Base-by-base conservation (phyloP, 2,797 vertebrate genomes). In the Danio aesculapii region DNA sequence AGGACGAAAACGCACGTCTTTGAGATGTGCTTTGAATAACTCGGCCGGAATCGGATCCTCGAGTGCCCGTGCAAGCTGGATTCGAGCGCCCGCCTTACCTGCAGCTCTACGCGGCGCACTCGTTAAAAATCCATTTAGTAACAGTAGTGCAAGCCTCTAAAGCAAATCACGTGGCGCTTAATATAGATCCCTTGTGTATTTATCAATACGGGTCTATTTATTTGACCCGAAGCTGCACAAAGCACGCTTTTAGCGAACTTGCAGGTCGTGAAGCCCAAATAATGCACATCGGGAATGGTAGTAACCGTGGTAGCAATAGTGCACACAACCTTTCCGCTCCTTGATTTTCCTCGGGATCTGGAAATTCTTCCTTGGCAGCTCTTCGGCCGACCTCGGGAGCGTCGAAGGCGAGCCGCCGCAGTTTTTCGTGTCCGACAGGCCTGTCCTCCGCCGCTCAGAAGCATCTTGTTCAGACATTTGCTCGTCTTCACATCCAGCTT, bases 281-380 rank as follows among this genome's bases (percentile, higher is more conserved):
- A 39, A 46, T 52, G 8, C 17, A 43, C 61, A 70, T 79, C 6
- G 47, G 58, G 30, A 79, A 71, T 72, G 41, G 77, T 58, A 63
- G 46, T 49, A 46, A 13, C 63, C 3, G 44, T 68, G 47, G 39
- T 66, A 81, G 61, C 12, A 55, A 74, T 19, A 88, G 77, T 90
- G 87, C 87, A 89, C 89, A 92, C 89, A 91, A 94, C 94, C 94
- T 95, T 94, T 95, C 86, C 93, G 91, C 68, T 94, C 93, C 75
- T 92, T 89, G 55, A 87, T 93, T 89, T 95, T 95, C 92, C 94
- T 92, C 80, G 94, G 94, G 61, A 95, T 95, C 82, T 95, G 94
- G 16, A 95, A 95, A 87, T 86, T 91, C 83, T 79, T 93, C 85
- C 92, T 91, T 81, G 91, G 91, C 91, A 91, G 88, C 87, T 94